These are phyloP conservation scores for Burhinus oedicnemus DNA, from an alignment of 2,113 vertebrate genomes.

Conservation along the genomic window DNA sequence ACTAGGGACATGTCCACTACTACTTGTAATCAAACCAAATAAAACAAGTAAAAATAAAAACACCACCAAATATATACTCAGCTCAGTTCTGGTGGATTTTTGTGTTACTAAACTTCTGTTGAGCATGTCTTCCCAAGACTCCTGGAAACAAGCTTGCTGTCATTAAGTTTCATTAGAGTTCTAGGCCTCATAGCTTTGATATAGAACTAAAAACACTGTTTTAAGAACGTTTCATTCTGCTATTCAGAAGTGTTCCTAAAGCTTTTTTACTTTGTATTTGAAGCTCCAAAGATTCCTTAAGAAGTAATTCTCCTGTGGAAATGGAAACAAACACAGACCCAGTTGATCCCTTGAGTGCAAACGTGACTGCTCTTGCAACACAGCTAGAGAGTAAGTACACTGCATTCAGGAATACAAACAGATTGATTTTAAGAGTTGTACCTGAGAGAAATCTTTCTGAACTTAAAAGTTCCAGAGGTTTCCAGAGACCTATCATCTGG, in stretches of 20 bases:
- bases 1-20: not conserved
- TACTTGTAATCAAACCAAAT: not conserved
- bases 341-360: conserved; percentile 85
- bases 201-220: not conserved
- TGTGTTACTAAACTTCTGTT: not conserved
- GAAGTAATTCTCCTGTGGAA: conserved; percentile 95
- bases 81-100: not conserved
- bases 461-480: not conserved
- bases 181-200: not conserved
- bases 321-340: conserved; percentile 96
- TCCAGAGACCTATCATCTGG: not conserved
- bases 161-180: not conserved
- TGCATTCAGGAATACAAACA: not conserved
- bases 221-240: not conserved
- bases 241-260: not conserved
- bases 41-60: not conserved
- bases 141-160: not conserved
- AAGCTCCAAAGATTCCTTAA: conserved; percentile 90
- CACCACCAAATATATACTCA: not conserved
- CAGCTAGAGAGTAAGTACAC: conserved; percentile 84
- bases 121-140: not conserved
- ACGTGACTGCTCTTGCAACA: conserved; percentile 71
- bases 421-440: not conserved
- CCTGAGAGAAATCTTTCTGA: not conserved
- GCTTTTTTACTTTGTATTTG: conserved; percentile 40